phyloP scores from a whole-genome alignment of 2,113 vertebrate species.

The Deroptyus accipitrinus region DNA sequence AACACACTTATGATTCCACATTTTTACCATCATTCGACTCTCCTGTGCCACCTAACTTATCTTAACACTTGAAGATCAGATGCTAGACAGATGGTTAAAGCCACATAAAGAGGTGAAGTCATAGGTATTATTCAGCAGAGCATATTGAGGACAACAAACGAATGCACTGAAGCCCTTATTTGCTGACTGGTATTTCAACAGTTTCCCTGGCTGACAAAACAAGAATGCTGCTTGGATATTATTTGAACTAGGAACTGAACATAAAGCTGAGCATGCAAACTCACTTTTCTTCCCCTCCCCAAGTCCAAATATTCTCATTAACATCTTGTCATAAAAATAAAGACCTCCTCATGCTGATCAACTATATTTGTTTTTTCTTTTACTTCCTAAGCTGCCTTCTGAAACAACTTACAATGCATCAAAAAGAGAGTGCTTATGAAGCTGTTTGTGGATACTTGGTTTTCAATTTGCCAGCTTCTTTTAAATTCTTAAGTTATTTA shows the following conservation, averaged over 20 bases:
- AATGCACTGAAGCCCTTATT: background rate
- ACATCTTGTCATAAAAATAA: background rate
- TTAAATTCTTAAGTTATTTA: background rate
- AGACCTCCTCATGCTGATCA: background rate
- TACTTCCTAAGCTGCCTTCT: background rate
- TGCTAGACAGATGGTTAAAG: background rate
- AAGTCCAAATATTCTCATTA: background rate
- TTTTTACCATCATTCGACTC: background rate
- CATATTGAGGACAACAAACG: background rate
- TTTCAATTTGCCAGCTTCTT: background rate
- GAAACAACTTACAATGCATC: background rate
- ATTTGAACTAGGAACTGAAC: background rate
- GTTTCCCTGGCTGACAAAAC: background rate
- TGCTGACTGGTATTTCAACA: background rate
- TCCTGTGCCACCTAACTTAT: background rate
- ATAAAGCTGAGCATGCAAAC: background rate
- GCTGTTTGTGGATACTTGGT: background rate
- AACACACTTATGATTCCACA: background rate
- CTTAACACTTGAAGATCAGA: background rate
- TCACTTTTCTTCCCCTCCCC: background rate
- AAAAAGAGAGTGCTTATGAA: background rate
- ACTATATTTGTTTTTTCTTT: background rate
- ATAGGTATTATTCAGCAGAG: background rate
- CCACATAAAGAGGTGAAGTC: background rate
- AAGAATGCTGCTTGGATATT: background rate